Conservation (phyloP, 1,140 invertebrate genomes). For the Drosophila subobscura region DNA sequence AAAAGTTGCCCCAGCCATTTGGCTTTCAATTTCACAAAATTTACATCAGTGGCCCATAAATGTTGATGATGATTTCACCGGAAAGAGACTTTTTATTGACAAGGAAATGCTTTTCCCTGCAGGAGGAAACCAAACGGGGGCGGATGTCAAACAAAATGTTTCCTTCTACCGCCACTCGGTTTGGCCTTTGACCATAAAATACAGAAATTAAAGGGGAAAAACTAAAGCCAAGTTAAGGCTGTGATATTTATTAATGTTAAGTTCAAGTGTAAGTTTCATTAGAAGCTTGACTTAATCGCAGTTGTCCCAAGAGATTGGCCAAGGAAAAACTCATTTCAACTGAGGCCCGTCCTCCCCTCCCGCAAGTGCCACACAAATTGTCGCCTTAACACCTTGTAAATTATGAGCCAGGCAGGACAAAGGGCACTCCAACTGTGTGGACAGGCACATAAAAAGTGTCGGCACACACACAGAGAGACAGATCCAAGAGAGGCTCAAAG, state of each 20-base stretch:
- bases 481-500: constrained; percentile 29
- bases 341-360: not conserved
- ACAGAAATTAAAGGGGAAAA: constrained; percentile 12
- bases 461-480: constrained; percentile 22
- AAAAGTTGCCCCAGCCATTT: constrained; percentile 24
- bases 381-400: constrained; percentile 76
- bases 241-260: not conserved
- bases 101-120: constrained; percentile 44
- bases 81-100: constrained; percentile 55
- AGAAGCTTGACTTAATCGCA: constrained; percentile 17
- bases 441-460: constrained; percentile 58
- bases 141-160: constrained; percentile 50
- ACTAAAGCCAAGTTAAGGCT: not conserved
- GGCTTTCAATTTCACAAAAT: constrained; percentile 21
- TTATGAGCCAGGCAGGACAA: constrained; percentile 47
- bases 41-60: constrained; percentile 25
- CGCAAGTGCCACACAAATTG: constrained; percentile 69
- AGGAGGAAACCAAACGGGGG: constrained; percentile 37
- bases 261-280: constrained; percentile 10
- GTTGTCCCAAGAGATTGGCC: constrained; percentile 14
- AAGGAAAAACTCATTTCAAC: constrained; percentile 55
- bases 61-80: constrained; percentile 41
- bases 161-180: not conserved
- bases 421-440: constrained; percentile 44
- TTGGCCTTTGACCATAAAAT: constrained; percentile 27